phyloP scores from a whole-genome alignment of 2,797 vertebrate species.

The Sarcoramphus papa region DNA sequence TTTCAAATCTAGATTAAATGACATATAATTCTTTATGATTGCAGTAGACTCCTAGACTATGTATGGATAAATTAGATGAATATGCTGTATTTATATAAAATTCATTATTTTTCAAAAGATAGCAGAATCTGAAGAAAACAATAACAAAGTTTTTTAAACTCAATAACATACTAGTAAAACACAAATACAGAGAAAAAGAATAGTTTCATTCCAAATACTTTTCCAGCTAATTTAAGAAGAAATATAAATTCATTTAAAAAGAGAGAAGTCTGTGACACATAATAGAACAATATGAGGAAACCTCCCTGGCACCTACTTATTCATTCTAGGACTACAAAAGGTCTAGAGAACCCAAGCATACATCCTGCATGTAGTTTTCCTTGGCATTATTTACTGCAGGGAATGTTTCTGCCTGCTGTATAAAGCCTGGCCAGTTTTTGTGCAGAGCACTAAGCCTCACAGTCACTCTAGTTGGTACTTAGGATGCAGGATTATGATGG shows the following conservation, averaged over 20 bases:
- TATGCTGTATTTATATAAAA: not conserved
- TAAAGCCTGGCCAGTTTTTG: not conserved
- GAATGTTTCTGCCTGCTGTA: not conserved
- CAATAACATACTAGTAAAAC: not conserved
- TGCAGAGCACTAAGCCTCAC: not conserved
- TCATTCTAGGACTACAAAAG: not conserved
- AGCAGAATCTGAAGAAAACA: not conserved
- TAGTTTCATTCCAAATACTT: not conserved
- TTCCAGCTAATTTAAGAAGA: not conserved
- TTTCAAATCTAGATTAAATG: not conserved
- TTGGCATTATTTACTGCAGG: not conserved
- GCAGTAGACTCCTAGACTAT: not conserved
- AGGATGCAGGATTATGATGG: not conserved
- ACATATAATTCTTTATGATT: not conserved
- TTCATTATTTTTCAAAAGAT: not conserved
- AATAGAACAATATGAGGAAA: constrained; percentile 28
- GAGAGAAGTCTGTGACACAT: not conserved
- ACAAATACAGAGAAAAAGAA: not conserved
- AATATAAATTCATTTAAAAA: not conserved
- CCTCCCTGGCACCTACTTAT: not conserved
- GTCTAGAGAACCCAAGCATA: not conserved
- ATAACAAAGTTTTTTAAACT: not conserved
- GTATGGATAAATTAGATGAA: not conserved
- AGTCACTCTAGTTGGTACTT: not conserved
- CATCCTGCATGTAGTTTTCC: not conserved